A percentile compares a stretch with the other conserved stretches of the same genome.
Conservation (phyloP, 2,797 vertebrate species). For the Sebastes aleutianus region DNA sequence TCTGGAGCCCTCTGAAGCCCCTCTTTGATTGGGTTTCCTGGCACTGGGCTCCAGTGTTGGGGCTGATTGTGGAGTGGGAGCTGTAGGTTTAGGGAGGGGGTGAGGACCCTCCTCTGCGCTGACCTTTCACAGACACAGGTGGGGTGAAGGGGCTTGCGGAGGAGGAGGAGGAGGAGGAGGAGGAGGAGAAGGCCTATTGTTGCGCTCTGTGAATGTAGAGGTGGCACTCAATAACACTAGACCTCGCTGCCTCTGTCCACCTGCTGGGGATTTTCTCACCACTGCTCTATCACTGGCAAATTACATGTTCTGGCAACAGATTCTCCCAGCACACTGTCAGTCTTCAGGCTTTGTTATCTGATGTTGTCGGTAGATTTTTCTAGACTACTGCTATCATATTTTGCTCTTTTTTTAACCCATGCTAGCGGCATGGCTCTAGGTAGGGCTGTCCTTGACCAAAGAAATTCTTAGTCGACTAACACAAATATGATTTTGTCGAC, state of each 20-base stretch:
- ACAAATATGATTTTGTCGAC: no score
- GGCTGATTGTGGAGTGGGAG: slow-evolving; percentile 68
- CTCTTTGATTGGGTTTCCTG: slow-evolving; percentile 81
- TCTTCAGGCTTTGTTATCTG: slow-evolving; percentile 14
- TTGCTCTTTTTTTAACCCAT: neutral
- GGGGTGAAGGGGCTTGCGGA: slow-evolving; percentile 56
- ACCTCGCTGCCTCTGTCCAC: slow-evolving; percentile 55
- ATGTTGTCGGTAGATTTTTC: slow-evolving; percentile 19
- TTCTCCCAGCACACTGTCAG: neutral
- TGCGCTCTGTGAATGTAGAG: slow-evolving; percentile 59
- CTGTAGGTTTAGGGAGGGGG: slow-evolving; percentile 51
- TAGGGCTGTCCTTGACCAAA: no score
- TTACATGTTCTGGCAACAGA: slow-evolving; percentile 29
- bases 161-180: slow-evolving; percentile 27
- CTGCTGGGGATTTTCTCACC: slow-evolving; percentile 65
- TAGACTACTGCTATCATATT: neutral
- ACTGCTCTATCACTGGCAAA: slow-evolving; percentile 37
- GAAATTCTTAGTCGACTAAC: no score
- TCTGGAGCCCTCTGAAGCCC: slow-evolving; percentile 67
- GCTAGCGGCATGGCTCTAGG: neutral
- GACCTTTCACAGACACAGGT: slow-evolving; percentile 80
- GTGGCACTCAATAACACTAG: slow-evolving; percentile 67
- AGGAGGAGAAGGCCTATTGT: slow-evolving; percentile 66
- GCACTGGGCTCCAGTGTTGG: slow-evolving; percentile 62
- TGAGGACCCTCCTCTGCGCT: slow-evolving; percentile 74